These are phyloP conservation scores for Chrysochloris asiatica DNA, from an alignment of 2,113 vertebrate genomes.

Conservation along the genomic window DNA sequence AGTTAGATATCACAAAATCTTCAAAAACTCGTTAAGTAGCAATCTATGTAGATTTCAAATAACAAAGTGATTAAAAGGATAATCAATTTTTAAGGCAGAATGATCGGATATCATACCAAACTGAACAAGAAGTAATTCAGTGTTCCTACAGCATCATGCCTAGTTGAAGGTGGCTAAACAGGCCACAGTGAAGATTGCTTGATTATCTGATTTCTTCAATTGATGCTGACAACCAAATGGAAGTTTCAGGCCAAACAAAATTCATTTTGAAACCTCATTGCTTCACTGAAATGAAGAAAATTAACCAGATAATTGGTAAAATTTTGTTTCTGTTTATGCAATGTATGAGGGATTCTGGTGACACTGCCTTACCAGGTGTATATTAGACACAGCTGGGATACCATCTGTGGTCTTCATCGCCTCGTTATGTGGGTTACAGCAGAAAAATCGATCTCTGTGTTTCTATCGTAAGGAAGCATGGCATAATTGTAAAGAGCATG, in stretches of 20 bases:
- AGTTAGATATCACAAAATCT: neutral
- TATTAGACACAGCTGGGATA: constrained; percentile 69
- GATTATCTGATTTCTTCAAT: constrained; percentile 46
- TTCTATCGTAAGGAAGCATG: neutral
- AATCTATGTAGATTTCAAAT: neutral
- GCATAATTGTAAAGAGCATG: neutral
- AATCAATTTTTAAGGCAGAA: neutral
- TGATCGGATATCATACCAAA: neutral
- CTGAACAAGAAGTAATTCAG: neutral
- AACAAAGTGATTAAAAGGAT: neutral
- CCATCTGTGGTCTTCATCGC: constrained; percentile 65
- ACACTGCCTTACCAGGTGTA: constrained; percentile 62
- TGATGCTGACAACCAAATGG: constrained; percentile 39
- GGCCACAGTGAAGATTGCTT: neutral
- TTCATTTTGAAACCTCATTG: constrained; percentile 61
- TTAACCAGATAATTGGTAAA: constrained; percentile 71
- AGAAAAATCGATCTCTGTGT: constrained; percentile 14
- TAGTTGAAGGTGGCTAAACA: neutral
- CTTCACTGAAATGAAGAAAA: constrained; percentile 59
- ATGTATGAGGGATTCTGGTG: constrained; percentile 57
- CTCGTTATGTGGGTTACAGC: constrained; percentile 46
- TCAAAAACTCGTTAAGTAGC: neutral
- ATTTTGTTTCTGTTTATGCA: constrained; percentile 58
- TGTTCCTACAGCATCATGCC: neutral
- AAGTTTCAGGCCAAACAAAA: constrained; percentile 56